These are phyloP conservation scores for Palythoa heliodiscus DNA, from an alignment of 92 coral and sea anemone genomes.

Conservation along the genomic window DNA sequence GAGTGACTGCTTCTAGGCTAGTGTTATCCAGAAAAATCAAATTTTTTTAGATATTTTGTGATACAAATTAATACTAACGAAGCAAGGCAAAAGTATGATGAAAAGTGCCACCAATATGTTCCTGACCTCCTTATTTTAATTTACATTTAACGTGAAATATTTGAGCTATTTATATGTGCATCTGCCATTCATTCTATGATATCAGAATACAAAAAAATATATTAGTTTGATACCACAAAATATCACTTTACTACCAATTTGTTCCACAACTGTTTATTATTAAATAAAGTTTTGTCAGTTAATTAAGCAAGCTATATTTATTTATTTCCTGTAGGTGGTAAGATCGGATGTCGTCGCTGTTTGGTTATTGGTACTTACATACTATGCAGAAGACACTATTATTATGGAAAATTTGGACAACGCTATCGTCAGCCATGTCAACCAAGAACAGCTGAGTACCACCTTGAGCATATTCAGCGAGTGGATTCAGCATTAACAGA, in stretches of 20 bases:
- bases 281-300: neutral
- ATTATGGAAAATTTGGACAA: constrained; percentile 54
- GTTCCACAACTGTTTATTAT: no score
- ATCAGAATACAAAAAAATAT: neutral
- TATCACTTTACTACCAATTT: no score
- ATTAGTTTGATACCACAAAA: neutral
- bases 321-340: constrained; percentile 39
- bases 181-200: neutral
- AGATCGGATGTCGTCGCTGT: constrained; percentile 60
- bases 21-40: no score
- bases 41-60: no score
- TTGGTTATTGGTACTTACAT: constrained; percentile 45
- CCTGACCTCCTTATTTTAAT: no score
- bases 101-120: no score
- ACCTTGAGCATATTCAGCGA: neutral
- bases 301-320: neutral
- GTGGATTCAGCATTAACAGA: neutral
- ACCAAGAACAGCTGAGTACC: constrained; percentile 9
- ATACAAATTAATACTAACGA: no score
- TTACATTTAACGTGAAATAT: no score
- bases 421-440: constrained; percentile 38
- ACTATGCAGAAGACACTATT: constrained; percentile 49
- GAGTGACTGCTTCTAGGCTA: no score
- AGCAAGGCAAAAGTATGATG: no score
- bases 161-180: neutral